These are phyloP conservation scores for Mobula hypostoma DNA, from an alignment of 2,113 vertebrate genomes.

Conservation along the genomic window DNA sequence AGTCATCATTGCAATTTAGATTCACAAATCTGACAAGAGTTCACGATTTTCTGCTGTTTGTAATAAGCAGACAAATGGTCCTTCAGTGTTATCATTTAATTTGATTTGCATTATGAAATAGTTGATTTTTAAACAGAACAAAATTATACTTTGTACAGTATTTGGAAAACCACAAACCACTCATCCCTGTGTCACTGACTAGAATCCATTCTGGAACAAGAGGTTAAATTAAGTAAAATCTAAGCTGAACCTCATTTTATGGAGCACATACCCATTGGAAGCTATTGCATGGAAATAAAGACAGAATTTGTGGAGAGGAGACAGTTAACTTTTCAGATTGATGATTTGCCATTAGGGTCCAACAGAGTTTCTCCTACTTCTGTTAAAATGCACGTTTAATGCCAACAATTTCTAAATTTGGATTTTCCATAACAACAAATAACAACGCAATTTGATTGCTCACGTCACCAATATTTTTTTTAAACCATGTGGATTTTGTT, in stretches of 20 bases:
- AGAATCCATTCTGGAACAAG: not conserved
- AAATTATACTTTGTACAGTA: not conserved
- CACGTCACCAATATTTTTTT: not conserved
- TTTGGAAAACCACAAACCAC: not conserved
- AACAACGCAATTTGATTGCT: not conserved
- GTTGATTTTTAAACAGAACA: not conserved
- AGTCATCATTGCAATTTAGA: not conserved
- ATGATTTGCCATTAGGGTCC: no score
- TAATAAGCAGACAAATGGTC: not conserved
- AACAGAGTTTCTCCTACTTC: no score
- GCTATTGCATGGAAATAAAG: not conserved
- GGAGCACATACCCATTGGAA: not conserved
- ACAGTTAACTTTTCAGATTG: no score
- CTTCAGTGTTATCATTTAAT: not conserved
- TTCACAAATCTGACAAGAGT: not conserved
- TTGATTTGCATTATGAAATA: not conserved
- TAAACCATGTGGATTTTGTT: no score
- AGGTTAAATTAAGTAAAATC: not conserved
- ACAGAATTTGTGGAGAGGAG: no score
- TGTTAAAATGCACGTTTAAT: not conserved
- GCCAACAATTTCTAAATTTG: not conserved
- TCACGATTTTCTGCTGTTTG: not conserved
- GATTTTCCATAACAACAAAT: not conserved
- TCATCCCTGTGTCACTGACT: not conserved
- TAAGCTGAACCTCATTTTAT: not conserved